These are phyloP conservation scores for Notoglanidium macrostoma DNA, from an alignment of 2,797 vertebrate genomes.

Conservation along the genomic window DNA sequence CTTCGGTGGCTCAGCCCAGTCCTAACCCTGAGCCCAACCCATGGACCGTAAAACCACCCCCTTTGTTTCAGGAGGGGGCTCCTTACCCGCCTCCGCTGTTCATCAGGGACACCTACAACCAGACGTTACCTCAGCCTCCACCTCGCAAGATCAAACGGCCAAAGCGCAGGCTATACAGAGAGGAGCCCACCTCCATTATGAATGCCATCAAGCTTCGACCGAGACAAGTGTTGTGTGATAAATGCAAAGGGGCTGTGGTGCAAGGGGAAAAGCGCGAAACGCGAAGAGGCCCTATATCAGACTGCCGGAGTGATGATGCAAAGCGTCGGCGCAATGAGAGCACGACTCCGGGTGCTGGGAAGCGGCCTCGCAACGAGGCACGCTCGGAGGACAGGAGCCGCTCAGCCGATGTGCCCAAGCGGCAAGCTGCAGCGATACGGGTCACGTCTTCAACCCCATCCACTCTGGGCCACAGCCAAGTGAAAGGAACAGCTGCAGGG, in stretches of 20 bases:
- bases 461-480: conserved; percentile 73
- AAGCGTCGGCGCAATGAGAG: conserved; percentile 84
- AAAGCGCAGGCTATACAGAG: conserved; percentile 92
- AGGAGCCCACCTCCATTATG: conserved; percentile 97
- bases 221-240: conserved; percentile 95
- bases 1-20: conserved; percentile 42
- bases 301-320: conserved; percentile 83
- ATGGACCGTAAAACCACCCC: conserved; percentile 89
- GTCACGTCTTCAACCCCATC: conserved; percentile 69
- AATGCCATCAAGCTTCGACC: conserved; percentile 96
- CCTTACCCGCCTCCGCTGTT: conserved; percentile 96
- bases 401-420: conserved; percentile 73
- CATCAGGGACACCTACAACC: conserved; percentile 99
- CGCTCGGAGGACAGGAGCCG: conserved; percentile 85
- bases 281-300: conserved; percentile 79
- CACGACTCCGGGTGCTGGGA: conserved; percentile 78
- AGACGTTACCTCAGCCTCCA: conserved; percentile 96
- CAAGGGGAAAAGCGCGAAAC: conserved; percentile 85
- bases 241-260: conserved; percentile 91
- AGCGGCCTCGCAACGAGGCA: conserved; percentile 86
- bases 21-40: conserved; percentile 69
- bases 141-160: conserved; percentile 96
- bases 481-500: conserved; percentile 75
- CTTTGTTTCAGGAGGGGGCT: conserved; percentile 95
- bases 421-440: conserved; percentile 80